Base-by-base conservation (phyloP, 37 sponge, comb jelly and placozoan species). In the Ephydatia muelleri region DNA sequence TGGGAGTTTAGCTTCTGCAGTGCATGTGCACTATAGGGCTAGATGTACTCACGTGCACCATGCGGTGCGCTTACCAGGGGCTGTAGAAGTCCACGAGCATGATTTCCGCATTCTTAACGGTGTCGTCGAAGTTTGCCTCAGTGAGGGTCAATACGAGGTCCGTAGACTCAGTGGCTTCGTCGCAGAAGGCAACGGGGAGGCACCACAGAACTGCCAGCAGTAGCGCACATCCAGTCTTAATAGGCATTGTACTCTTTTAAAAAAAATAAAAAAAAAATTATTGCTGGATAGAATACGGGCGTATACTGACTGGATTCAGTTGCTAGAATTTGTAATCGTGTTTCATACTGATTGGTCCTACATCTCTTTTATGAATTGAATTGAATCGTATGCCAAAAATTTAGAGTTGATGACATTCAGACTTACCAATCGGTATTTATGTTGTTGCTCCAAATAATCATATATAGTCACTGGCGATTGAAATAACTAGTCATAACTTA, bases 51-150 rank as follows among this genome's bases (percentile, higher is more conserved):
- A n/a, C n/a, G n/a, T n/a, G n/a, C n/a, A n/a, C n/a, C n/a, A n/a
- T n/a, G n/a, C n/a, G n/a, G n/a, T 14, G 57, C 16, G 57, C 89
- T 84, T 28, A 92, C 93, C 93, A 92, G 25, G 85, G 86, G 4
- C 89, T 80, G 78, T 88, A 88, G 73, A 92, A 92, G 38, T 70
- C 83, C 1, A 88, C 89, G 29, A 88, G 65, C 30, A 85, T 81
- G 49, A 92, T 69, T 14, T 92, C 89, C 22, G 49, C 79, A 25
- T 66, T 67, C 66, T 84, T 84, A 19, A 92, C 73, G 38, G 65
- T 70, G 13, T 82, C 78, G 8, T 81, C 78, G 40, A 92, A 89
- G 80, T 81, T 76, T 0, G 65, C 79, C 64, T 92, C 93, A 9
- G 78, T 84, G 33, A 92, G 38, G 34, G 76, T 74, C 47, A 83